Evolutionary conservation across 2,888 invertebrate species (phyloP), one percentile per base, ranked within the genome.

Genomic region (Dusona sp.): DNA sequence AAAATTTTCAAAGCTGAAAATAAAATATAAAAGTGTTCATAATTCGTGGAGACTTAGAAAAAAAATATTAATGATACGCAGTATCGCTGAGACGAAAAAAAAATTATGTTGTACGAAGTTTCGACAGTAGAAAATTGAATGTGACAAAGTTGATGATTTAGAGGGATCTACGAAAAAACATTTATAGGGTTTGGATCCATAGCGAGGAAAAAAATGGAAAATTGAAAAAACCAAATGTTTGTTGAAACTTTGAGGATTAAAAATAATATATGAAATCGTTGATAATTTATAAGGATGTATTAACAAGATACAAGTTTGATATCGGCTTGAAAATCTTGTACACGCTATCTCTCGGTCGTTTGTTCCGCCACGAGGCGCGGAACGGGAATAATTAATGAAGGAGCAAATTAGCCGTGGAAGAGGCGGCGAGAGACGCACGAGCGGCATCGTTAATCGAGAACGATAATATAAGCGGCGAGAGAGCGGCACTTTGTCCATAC

Each of bases 351-450:
- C 79, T 48, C 48, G 79, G 82, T 82, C 84, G 82, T 87, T 87
- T 87, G 87, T 84, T 82, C 82, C 79, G 82, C 81, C 84, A 79
- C 79, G 51, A 70, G 70, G 48, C 73, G 74, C 75, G 84, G 65
- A 75, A 75, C 84, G 82, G 45, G 87, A 87, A 84, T 87, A 87
- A 87, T 87, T 87, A 87, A 87, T 87, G 87, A 87, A 87, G 84
- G 82, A 73, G 87, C 87, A 84, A 87, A 87, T 87, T 87, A 87
- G 84, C 82, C 81, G 79, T 65, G 82, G 54, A 75, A 65, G 82
- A 84, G 79, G 57, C 77, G 77, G 65, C 78, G 79, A 65, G 79
- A 79, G 57, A 65, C 79, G 75, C 87, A 82, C 87, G 84, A 79
- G 87, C 87, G 84, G 87, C 84, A 87, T 87, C 87, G 84, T 84